A percentile compares a stretch with the other conserved stretches of the same genome.
phyloP scores from a whole-genome alignment of 2,113 vertebrate genomes.

The Columbina picui region DNA sequence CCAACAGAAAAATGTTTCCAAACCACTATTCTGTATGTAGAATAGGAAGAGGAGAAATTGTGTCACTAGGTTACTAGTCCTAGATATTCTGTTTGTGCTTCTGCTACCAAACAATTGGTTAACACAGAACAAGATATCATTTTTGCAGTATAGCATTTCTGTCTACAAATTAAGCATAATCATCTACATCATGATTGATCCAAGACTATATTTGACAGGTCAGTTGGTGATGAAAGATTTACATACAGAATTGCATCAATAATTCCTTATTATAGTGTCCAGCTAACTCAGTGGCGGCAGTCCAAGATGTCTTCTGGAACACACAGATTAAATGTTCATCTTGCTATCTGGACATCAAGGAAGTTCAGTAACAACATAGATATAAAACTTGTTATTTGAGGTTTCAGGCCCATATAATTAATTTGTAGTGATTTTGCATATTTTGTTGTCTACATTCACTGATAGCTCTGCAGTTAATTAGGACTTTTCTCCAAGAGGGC shows the following conservation, averaged over 20 bases:
- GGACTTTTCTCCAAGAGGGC: not conserved
- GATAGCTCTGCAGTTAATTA: not conserved
- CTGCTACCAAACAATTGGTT: not conserved
- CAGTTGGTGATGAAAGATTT: not conserved
- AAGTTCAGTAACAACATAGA: not conserved
- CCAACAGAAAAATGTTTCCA: not conserved
- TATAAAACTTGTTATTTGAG: not conserved
- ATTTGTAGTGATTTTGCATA: not conserved
- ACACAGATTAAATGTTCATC: not conserved
- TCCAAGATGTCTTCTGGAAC: not conserved
- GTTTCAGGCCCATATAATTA: not conserved
- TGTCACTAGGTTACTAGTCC: not conserved
- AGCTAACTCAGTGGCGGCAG: not conserved
- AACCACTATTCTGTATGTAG: not conserved
- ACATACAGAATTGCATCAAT: not conserved
- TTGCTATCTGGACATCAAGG: not conserved
- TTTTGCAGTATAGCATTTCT: not conserved
- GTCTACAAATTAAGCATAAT: not conserved
- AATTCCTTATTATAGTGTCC: not conserved
- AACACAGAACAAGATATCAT: not conserved
- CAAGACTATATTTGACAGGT: not conserved
- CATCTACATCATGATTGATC: not conserved
- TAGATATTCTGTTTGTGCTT: not conserved
- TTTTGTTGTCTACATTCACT: not conserved
- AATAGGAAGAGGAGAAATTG: not conserved